A percentile compares a stretch with the other conserved stretches of the same genome.
Evolutionary conservation across 2,113 vertebrate species (phyloP).

Genomic region (Glaucomys volans): DNA sequence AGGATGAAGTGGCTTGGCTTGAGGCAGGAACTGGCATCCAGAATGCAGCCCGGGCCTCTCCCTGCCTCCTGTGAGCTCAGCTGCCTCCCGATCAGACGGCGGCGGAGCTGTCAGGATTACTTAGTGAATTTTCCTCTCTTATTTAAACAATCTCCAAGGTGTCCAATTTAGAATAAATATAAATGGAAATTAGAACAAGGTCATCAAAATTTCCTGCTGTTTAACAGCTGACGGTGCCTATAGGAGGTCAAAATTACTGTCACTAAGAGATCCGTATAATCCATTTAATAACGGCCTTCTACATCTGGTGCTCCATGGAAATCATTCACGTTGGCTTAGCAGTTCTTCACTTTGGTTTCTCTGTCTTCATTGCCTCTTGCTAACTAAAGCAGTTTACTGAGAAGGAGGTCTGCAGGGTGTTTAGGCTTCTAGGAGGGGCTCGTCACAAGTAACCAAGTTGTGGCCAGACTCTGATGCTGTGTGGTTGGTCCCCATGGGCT

Average conservation of each 20-base stretch:
- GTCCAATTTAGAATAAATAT: constrained; percentile 72
- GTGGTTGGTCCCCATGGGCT: fast-evolving
- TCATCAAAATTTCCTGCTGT: constrained; percentile 61
- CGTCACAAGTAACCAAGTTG: not conserved
- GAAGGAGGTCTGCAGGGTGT: not conserved
- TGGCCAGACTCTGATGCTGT: not conserved
- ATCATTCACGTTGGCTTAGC: not conserved
- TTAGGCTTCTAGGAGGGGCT: not conserved
- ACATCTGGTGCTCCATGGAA: constrained; percentile 5
- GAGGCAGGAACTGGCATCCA: not conserved
- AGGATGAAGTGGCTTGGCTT: not conserved
- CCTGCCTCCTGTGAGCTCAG: not conserved
- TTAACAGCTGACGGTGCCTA: constrained; percentile 66
- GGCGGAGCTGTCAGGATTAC: constrained; percentile 12
- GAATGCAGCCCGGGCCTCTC: not conserved
- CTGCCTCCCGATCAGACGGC: not conserved
- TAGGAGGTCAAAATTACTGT: constrained; percentile 61
- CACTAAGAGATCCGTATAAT: constrained; percentile 34
- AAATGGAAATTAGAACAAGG: constrained; percentile 69
- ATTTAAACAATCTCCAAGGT: constrained; percentile 55
- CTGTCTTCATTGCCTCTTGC: not conserved
- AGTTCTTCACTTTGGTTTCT: not conserved
- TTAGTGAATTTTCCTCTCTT: constrained; percentile 25
- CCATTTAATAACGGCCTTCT: constrained; percentile 9
- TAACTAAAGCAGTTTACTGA: not conserved